A percentile compares a stretch with the other conserved stretches of the same genome.
Evolutionary conservation across 1,140 invertebrate species (phyloP).

Genomic region (Nephila pilipes): DNA sequence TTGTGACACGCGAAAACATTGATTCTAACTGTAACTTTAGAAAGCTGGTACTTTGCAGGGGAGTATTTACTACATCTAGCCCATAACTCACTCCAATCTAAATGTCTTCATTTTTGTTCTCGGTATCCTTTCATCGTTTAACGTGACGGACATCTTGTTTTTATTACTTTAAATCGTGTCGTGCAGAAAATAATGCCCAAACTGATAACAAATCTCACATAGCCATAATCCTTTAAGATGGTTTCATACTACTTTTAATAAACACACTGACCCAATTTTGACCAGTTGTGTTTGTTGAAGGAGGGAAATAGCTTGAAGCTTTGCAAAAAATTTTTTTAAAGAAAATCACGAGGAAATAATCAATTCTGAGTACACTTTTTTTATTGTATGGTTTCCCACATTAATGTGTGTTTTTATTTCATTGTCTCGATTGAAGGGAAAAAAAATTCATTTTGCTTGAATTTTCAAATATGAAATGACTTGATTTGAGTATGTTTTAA

Average conservation of each 20-base stretch:
- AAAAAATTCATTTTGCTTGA: no score
- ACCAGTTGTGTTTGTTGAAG: no score
- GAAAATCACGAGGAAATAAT: no score
- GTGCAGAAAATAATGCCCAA: background rate
- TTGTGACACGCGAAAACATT: conserved; percentile 44
- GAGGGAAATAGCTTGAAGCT: no score
- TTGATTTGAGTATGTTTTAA: no score
- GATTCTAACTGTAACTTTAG: conserved; percentile 45
- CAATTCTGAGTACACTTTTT: no score
- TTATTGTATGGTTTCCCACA: no score
- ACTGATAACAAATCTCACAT: background rate
- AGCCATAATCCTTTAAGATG: background rate
- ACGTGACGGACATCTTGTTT: background rate
- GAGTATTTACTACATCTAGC: background rate
- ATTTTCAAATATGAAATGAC: no score
- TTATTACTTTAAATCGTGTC: background rate
- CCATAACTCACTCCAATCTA: background rate
- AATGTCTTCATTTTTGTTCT: conserved; percentile 27
- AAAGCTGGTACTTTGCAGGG: background rate
- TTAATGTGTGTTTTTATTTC: no score
- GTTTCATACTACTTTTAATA: background rate
- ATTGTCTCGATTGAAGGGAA: no score
- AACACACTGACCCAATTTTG: no score
- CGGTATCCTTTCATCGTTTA: background rate
- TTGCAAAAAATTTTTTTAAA: no score